Evolutionary conservation across 2,113 vertebrate species (phyloP).

Genomic region (Rutilus rutilus): DNA sequence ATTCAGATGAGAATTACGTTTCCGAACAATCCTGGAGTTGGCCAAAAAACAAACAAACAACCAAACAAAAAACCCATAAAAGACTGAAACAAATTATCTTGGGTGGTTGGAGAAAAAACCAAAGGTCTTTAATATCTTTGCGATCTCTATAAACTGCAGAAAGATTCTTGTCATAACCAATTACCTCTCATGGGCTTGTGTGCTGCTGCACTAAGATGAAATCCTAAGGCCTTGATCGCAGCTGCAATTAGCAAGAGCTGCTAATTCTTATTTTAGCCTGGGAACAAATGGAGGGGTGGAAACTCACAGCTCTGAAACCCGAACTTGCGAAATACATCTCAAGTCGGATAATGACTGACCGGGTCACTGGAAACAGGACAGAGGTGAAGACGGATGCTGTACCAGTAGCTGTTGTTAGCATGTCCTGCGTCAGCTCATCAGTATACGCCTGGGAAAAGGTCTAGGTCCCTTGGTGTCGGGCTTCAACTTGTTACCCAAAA

Average conservation of each 20-base stretch:
- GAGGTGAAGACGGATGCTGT: conserved; percentile 34
- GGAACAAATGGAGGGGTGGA: conserved; percentile 28
- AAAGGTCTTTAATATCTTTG: neutral
- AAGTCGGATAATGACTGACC: conserved; percentile 26
- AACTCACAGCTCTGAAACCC: conserved; percentile 13
- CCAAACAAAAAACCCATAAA: neutral
- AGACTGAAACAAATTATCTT: too few relatives aligned
- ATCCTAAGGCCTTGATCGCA: neutral
- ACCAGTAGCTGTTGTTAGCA: conserved; percentile 18
- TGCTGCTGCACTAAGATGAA: neutral
- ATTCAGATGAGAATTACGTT: neutral
- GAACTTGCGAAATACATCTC: conserved; percentile 7
- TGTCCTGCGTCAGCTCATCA: conserved; percentile 28
- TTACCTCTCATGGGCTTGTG: conserved; percentile 15
- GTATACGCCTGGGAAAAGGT: neutral
- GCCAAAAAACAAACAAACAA: neutral
- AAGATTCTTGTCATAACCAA: conserved; percentile 19
- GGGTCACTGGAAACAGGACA: conserved; percentile 1
- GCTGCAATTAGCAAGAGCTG: conserved; percentile 41
- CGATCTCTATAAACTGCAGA: neutral
- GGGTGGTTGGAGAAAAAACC: neutral
- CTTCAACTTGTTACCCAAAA: conserved; percentile 1
- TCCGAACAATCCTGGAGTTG: neutral
- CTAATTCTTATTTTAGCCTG: conserved; percentile 45
- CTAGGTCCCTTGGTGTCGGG: neutral